These are phyloP conservation scores for Cardiocondyla obscurior DNA, from an alignment of 1,140 invertebrate genomes.

Conservation along the genomic window DNA sequence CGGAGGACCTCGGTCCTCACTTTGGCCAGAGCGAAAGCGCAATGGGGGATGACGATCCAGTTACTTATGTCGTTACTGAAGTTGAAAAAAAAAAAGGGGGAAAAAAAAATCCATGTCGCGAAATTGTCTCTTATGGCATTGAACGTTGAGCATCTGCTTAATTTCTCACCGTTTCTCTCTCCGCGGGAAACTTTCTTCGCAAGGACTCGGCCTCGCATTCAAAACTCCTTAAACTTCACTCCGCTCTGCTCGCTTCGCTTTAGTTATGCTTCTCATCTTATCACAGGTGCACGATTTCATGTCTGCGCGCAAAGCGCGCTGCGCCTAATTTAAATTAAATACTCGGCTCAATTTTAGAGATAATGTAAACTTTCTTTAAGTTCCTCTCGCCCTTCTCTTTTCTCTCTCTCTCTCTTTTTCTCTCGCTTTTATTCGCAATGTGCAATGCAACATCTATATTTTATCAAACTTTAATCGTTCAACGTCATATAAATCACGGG, in stretches of 20 bases:
- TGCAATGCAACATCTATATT: neutral
- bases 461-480: slow-evolving; percentile 4
- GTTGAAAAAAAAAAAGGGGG: too few species aligned
- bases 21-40: neutral
- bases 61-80: slow-evolving; percentile 53
- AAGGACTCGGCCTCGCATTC: slow-evolving; percentile 25
- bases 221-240: slow-evolving; percentile 52
- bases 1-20: slow-evolving; percentile 21
- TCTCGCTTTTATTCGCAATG: neutral
- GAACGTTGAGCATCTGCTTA: slow-evolving; percentile 52
- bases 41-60: slow-evolving; percentile 51
- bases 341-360: neutral
- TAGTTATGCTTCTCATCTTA: slow-evolving; percentile 43
- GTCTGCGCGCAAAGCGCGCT: slow-evolving; percentile 4
- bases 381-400: neutral
- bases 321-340: slow-evolving; percentile 15
- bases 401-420: too few species aligned
- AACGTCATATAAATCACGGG: neutral
- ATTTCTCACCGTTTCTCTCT: slow-evolving; percentile 48
- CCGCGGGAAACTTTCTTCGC: slow-evolving; percentile 27
- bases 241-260: slow-evolving; percentile 15
- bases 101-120: slow-evolving; percentile 48
- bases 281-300: slow-evolving; percentile 12
- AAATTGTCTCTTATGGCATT: slow-evolving; percentile 50
- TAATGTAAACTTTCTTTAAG: neutral